Conservation (phyloP, 2,888 invertebrate genomes). For the Melanostoma mellinum region DNA sequence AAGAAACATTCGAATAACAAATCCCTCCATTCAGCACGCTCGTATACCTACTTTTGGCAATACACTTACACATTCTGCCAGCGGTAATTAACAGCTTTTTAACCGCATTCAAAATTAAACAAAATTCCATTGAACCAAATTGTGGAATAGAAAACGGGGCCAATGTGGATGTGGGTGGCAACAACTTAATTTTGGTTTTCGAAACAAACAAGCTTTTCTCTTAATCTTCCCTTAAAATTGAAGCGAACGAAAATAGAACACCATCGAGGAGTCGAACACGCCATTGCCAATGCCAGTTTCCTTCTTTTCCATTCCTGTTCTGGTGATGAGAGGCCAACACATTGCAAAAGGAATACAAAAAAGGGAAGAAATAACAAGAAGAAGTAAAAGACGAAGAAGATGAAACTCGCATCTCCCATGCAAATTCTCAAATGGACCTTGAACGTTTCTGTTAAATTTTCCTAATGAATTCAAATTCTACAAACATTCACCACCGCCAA, state of each 20-base stretch:
- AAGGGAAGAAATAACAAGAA: not conserved
- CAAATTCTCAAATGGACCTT: conserved; percentile 45
- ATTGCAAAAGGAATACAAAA: not conserved
- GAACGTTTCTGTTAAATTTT: conserved; percentile 40
- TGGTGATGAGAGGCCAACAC: not conserved
- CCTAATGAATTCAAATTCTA: conserved; percentile 60
- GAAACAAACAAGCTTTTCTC: conserved; percentile 48
- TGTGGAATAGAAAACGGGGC: conserved; percentile 47
- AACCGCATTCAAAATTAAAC: conserved; percentile 71
- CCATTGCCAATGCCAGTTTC: not conserved
- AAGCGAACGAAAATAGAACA: not conserved
- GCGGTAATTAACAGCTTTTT: conserved; percentile 71
- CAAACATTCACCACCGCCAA: conserved; percentile 56
- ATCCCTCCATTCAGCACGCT: conserved; percentile 29
- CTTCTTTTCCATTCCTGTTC: no score
- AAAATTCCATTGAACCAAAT: conserved; percentile 67
- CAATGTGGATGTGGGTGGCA: conserved; percentile 64
- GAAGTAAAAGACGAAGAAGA: not conserved
- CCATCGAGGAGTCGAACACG: not conserved
- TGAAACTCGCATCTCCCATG: conserved; percentile 13
- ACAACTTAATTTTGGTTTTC: conserved; percentile 68
- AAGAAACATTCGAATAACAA: conserved; percentile 40
- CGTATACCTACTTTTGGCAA: conserved; percentile 18
- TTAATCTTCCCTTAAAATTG: conserved; percentile 21
- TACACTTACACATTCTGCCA: conserved; percentile 15